Conservation (phyloP, 2,888 invertebrate species). For the Corythucha ciliata region DNA sequence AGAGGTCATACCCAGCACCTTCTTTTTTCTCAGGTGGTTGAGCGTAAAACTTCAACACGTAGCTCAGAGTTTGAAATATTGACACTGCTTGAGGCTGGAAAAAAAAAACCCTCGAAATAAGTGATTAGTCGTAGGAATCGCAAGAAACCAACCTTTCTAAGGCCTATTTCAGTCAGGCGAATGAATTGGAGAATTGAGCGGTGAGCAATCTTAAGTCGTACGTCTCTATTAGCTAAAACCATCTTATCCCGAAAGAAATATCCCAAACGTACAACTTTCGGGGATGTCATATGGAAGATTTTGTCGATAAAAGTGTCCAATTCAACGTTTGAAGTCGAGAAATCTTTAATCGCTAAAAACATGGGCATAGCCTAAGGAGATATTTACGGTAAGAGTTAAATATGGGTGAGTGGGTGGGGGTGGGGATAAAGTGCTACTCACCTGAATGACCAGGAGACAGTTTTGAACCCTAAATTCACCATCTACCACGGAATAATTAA, state of each 20-base stretch:
- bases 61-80: slow-evolving; percentile 23
- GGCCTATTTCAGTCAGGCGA: not conserved
- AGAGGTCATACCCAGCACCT: no score
- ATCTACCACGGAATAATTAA: not conserved
- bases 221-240: no score
- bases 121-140: not conserved
- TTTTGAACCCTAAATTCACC: not conserved
- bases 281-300: not conserved
- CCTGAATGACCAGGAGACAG: not conserved
- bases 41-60: slow-evolving; percentile 22
- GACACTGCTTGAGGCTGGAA: slow-evolving; percentile 25
- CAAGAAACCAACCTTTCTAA: not conserved
- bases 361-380: not conserved
- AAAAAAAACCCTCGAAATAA: not conserved
- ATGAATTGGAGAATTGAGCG: no score
- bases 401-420: not conserved
- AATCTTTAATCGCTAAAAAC: not conserved
- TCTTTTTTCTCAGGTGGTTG: no score
- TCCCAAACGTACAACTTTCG: not conserved
- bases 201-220: no score
- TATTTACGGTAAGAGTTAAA: not conserved
- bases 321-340: not conserved
- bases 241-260: no score
- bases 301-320: not conserved
- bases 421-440: no score